Conservation (phyloP, 2,888 invertebrate genomes). For the Ariolimax columbianus region DNA sequence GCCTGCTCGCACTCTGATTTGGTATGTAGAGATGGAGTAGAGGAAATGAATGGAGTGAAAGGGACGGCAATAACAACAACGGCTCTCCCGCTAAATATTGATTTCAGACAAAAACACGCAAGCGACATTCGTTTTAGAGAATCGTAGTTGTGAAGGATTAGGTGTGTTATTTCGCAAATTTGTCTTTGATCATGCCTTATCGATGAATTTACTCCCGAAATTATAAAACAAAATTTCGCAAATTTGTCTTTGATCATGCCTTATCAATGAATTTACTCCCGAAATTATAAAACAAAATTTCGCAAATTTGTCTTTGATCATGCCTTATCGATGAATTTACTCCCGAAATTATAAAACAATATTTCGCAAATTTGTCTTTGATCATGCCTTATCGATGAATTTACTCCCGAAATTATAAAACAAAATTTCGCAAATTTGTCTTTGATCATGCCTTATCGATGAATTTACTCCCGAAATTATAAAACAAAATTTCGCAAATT, state of each 20-base stretch:
- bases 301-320: not conserved
- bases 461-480: too few species aligned
- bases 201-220: too few species aligned
- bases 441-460: too few species aligned
- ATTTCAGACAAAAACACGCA: not conserved
- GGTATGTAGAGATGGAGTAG: not conserved
- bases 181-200: not conserved
- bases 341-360: too few species aligned
- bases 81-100: not conserved
- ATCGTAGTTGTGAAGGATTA: not conserved
- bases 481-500: too few species aligned
- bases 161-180: not conserved
- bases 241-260: not conserved
- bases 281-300: too few species aligned
- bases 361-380: too few species aligned
- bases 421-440: too few species aligned
- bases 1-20: not conserved
- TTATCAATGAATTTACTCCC: too few species aligned
- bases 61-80: not conserved
- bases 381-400: not conserved
- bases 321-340: too few species aligned
- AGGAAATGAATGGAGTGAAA: not conserved
- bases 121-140: not conserved
- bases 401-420: too few species aligned
- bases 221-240: too few species aligned